Evolutionary conservation across 2,797 vertebrate species (phyloP), one percentile per base, ranked within the genome.

Genomic region (Phaenicophaeus curvirostris): DNA sequence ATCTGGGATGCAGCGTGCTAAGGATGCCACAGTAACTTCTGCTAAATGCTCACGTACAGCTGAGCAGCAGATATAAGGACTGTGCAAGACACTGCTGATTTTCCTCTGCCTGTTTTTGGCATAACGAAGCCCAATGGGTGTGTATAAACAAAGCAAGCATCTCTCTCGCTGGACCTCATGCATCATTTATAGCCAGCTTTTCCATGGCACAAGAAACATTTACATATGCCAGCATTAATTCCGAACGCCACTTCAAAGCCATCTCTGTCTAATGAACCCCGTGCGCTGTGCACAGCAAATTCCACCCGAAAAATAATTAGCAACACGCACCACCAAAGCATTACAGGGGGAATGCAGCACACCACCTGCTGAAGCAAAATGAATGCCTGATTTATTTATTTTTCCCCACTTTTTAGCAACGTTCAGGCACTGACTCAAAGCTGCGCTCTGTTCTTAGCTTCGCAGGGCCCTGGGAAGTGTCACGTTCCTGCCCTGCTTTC

Each of bases 301-400:
- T 93, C 95, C 91, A 92, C 94, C 95, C 94, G 5, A 84, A 94
- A 96, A 96, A 97, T 96, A 97, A 97, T 96, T 95, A 97, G 95
- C 94, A 85, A 53, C 93, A 61, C 94, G 89, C 72, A 16, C 92
- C 88, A 95, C 94, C 85, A 94, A 87, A 93, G 94, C 83, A 9
- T 88, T 90, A 88, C 91, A 44, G 82, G 93, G 74, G 77, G 88
- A 90, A 48, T 4, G 50, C 95, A 82, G 95, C 95, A 71, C 91
- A 91, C 94, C 93, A 94, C 94, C 95, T 94, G 94, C 96, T 93
- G 93, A 92, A 96, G 96, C 85, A 92, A 96, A 96, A 97, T 90
- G 94, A 96, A 93, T 88, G 94, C 95, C 87, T 91, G 89, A 95
- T 90, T 93, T 91, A 85, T 82, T 90, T 95, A 37, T 65, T 96